Base-by-base conservation (phyloP, 2,113 vertebrate species). In the Tricholaema leucomelas region DNA sequence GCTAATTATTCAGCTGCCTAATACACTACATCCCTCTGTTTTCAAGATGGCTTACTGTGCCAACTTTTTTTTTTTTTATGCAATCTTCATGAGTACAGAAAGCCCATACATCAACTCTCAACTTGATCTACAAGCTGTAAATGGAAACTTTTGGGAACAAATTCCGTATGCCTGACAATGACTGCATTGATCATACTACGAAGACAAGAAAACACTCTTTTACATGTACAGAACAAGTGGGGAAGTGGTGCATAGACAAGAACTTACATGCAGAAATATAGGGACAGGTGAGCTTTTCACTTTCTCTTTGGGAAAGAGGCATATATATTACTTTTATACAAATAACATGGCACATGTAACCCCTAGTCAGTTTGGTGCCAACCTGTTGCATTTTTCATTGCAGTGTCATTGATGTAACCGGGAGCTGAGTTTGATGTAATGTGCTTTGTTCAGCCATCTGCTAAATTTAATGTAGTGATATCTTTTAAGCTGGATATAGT, bases 111-210 rank as follows among this genome's bases (percentile, higher is more conserved):
- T 55, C 84, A 93, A 93, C 85, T 85, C 93, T 95, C 87, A 96
- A 96, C 95, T 95, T 96, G 95, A 96, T 95, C 94, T 95, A 88
- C 77, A 79, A 76, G 80, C 87, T 87, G 94, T 94, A 96, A 97
- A 96, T 56, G 60, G 96, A 97, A 97, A 97, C 69, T 89, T 96
- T 72, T 89, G 97, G 92, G 95, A 97, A 95, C 73, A 92, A 74
- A 56, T 91, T 97, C 96, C 59, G 21, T 89, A 25, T 88, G 63
- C 70, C 74, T 73, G 89, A 98, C 96, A 97, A 97, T 97, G 96
- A 94, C 60, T 16, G 54, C 91, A 95, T 96, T 97, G 96, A 97
- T 91, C 78, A 77, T 50, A 64, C 50, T 91, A 69, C 80, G 88
- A 82, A 94, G 93, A 91, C 79, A 59, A 84, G 85, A 93, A 25